Base-by-base conservation (phyloP, 2,113 vertebrate species). In the Callorhinus ursinus region DNA sequence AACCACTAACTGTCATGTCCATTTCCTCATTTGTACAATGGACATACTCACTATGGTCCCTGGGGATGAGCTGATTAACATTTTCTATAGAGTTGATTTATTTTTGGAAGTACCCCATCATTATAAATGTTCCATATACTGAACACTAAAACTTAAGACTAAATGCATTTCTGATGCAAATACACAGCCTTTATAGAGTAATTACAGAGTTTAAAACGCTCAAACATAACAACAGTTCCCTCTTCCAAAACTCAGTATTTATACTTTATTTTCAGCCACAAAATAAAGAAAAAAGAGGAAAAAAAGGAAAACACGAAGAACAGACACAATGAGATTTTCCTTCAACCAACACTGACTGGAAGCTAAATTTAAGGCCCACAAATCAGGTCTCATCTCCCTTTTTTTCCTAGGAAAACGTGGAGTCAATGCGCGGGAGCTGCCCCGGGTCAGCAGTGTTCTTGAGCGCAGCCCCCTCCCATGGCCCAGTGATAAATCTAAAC, bases 31-130 rank as follows among this genome's bases (percentile, higher is more conserved):
- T 7, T 96, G 72, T 46, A 95, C 91, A 88, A 65, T 26, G 67
- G 71, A 85, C 57, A 96, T 39, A 80, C 42, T 97, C 82, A 39
- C 67, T 74, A 21, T 1, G 15, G 61, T 84, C 57, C 69, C 95
- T 61, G 87, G 80, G 63, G 74, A 77, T 46, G 42, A 95, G 85
- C 76, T 85, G 91, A 95, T 80, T 89, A 92, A 92, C 89, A 92
- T 92, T 96, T 93, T 91, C 97, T 96, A 69, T 33, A 93, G 79
- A 94, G 90, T 92, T 84, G 42, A 90, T 79, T 82, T 98, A 97
- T 96, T 94, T 96, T 94, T 83, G 57, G 94, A 95, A 90, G 83
- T 39, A 89, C n/a, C 87, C 51, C 28, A n/a, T 84, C 55, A 59
- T 87, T 96, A 95, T 87, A 79, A 97, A 93, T 95, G 86, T 10